Conservation (phyloP, 2,888 invertebrate genomes). For the Drosophila planitibia region DNA sequence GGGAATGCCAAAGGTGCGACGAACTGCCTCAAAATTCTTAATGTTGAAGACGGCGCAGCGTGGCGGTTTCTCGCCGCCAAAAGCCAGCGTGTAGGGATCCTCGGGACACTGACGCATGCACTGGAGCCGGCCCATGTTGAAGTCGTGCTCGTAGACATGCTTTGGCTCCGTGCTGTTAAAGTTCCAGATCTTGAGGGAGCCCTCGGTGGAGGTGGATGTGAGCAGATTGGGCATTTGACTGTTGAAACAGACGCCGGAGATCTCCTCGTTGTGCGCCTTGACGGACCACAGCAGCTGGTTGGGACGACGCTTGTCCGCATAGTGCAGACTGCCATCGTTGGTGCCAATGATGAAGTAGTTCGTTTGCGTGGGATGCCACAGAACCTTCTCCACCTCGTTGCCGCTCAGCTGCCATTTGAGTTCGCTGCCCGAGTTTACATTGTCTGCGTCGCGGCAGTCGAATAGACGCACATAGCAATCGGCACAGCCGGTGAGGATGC, state of each 20-base stretch:
- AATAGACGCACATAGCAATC: slow-evolving; percentile 92
- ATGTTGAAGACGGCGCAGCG: slow-evolving; percentile 88
- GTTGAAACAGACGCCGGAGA: slow-evolving; percentile 93
- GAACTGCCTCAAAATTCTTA: slow-evolving; percentile 84
- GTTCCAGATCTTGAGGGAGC: slow-evolving; percentile 95
- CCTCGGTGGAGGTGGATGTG: slow-evolving; percentile 92
- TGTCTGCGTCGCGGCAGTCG: slow-evolving; percentile 93
- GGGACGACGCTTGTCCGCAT: slow-evolving; percentile 90
- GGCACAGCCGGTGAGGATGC: slow-evolving; percentile 92
- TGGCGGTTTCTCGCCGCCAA: slow-evolving; percentile 94
- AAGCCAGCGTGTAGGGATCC: slow-evolving; percentile 91
- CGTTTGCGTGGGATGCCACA: slow-evolving; percentile 93
- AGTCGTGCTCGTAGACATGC: slow-evolving; percentile 85
- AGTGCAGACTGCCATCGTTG: slow-evolving; percentile 89
- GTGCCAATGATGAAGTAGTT: slow-evolving; percentile 90
- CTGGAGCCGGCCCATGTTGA: slow-evolving; percentile 90
- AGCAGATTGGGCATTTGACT: slow-evolving; percentile 90
- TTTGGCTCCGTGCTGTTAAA: slow-evolving; percentile 79
- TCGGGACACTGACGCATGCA: slow-evolving; percentile 92
- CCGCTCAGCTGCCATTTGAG: slow-evolving; percentile 88
- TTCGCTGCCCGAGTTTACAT: slow-evolving; percentile 69
- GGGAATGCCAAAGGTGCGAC: slow-evolving; percentile 78
- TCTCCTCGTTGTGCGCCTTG: slow-evolving; percentile 93
- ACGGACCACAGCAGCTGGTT: slow-evolving; percentile 89
- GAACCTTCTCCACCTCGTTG: slow-evolving; percentile 95